Base-by-base conservation (phyloP, 2,888 invertebrate species). In the Pimpla rufipes region DNA sequence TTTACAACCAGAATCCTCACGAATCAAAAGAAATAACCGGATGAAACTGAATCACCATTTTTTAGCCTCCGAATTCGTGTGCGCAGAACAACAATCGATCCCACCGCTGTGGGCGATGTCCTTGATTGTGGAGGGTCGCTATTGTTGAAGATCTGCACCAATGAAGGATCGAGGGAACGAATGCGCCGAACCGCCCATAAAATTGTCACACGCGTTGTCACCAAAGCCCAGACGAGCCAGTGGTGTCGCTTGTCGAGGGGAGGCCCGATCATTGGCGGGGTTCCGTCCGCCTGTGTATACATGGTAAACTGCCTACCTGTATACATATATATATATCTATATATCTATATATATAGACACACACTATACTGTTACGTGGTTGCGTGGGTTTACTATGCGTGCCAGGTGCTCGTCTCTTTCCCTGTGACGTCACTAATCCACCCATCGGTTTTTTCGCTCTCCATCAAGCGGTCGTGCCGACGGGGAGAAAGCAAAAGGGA, bases 341-440 rank as follows among this genome's bases (percentile, higher is more conserved):
- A 35, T 55, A 47, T 29, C 42, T 52, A 45, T 64, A 62, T 35
- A 70, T 50, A 40, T 45, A 29, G 68, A 66, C 42, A 74, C 68
- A 74, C 8, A 8, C 16, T 37, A 40, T 1, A 45, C 62, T 62
- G 37, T 40, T 62, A 8, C 37, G 23, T 13, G 42, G 7, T 66
- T 42, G 45, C 42, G 35, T 50, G 70, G 52, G 47, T 68, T 57
- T 66, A 59, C 74, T 18, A 76, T 79, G 81, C 80, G 81, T 85
- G 91, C 93, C 93, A 93, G 93, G 93, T 93, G 93, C 88, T 91
- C 88, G 89, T 88, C 87, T 86, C 85, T 82, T 86, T 85, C 85
- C 87, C 87, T 87, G 88, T 93, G 92, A 92, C 92, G 92, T 92
- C 91, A 91, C 90, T 93, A 93, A 93, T 92, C 92, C 92, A 92